phyloP scores from a whole-genome alignment of 2,888 invertebrate species.

The Leptopterna dolabrata region DNA sequence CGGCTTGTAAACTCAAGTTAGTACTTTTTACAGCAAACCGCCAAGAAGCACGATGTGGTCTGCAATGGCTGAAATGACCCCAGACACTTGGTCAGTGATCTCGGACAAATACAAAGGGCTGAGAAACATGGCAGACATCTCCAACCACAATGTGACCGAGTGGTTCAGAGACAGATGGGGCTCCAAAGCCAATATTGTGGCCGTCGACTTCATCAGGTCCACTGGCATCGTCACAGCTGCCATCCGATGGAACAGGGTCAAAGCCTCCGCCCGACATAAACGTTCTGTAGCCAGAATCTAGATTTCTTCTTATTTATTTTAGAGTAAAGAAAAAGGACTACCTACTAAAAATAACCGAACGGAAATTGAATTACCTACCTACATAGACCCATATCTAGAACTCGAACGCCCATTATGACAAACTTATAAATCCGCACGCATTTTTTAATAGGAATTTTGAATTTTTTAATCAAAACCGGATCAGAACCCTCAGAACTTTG shows the following conservation, averaged over 20 bases:
- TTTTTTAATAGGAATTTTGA: no score
- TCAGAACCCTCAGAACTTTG: no score
- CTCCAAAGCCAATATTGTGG: constrained; percentile 68
- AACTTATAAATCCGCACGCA: no score
- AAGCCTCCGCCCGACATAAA: background rate
- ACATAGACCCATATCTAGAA: no score
- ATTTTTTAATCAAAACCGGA: no score
- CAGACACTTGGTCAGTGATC: constrained; percentile 73
- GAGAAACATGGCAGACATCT: constrained; percentile 74
- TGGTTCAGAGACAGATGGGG: constrained; percentile 78
- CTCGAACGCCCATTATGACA: no score
- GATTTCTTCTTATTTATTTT: background rate
- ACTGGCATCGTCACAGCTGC: constrained; percentile 63
- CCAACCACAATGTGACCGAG: constrained; percentile 77
- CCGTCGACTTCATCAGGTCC: constrained; percentile 64
- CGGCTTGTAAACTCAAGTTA: no score
- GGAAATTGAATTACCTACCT: no score
- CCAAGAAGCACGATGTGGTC: constrained; percentile 67
- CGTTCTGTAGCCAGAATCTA: background rate
- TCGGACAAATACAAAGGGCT: constrained; percentile 67
- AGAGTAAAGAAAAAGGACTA: background rate
- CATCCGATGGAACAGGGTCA: constrained; percentile 62
- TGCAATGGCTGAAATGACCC: constrained; percentile 81
- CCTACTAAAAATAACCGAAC: no score
- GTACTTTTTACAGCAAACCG: background rate